Percentiles rank a stretch among this genome's conserved stretches.
These are phyloP conservation scores for Oscheius sp. DNA, from an alignment of 2,888 invertebrate genomes.

Conservation along the genomic window DNA sequence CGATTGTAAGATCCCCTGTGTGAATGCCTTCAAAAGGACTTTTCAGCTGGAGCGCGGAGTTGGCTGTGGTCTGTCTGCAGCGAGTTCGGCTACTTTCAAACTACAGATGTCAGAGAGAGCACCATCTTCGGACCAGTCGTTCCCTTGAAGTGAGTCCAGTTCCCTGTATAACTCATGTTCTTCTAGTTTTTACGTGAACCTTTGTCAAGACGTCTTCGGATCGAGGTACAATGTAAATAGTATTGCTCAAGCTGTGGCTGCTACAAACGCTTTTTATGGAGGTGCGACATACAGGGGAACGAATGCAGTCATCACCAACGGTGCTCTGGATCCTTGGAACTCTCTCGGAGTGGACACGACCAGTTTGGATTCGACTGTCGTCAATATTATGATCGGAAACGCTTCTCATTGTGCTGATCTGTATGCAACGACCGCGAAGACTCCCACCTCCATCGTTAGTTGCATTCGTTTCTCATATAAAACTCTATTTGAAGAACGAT, in stretches of 20 bases:
- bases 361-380: slow-evolving; percentile 4
- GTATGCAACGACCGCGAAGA: slow-evolving; percentile 34
- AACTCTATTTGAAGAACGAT: background rate
- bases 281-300: slow-evolving; percentile 33
- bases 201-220: slow-evolving; percentile 48
- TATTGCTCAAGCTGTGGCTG: slow-evolving; percentile 13
- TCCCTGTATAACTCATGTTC: background rate
- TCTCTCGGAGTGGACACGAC: slow-evolving; percentile 40
- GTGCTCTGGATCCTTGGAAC: slow-evolving; percentile 56
- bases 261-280: slow-evolving; percentile 46
- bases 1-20: slow-evolving; percentile 17
- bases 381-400: slow-evolving; percentile 38
- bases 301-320: slow-evolving; percentile 51
- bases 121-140: slow-evolving; percentile 57
- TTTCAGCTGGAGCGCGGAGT: slow-evolving; percentile 78
- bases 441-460: background rate
- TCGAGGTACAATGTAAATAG: slow-evolving; percentile 30
- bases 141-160: slow-evolving; percentile 32
- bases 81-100: slow-evolving; percentile 95
- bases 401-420: slow-evolving; percentile 49
- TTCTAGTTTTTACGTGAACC: slow-evolving; percentile 43
- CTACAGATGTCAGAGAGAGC: slow-evolving; percentile 79
- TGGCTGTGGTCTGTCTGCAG: slow-evolving; percentile 96
- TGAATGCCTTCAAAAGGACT: background rate
- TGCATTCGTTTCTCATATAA: background rate